Evolutionary conservation across 2,888 invertebrate species (phyloP).

Genomic region (Meiosimyza platycephala): DNA sequence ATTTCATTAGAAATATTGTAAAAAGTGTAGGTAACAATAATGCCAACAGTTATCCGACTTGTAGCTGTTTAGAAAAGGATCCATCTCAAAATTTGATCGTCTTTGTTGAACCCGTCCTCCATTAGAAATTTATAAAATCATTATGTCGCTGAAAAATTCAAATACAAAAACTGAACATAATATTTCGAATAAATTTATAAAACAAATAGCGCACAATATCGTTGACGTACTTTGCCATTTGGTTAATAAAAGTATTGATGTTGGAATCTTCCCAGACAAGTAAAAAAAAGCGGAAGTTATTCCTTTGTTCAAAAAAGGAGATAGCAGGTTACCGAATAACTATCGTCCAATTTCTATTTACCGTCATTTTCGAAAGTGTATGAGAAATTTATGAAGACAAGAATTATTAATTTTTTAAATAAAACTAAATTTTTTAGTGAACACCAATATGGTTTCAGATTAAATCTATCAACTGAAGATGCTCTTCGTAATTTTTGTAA

Average conservation of each 20-base stretch:
- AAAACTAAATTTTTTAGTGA: background rate
- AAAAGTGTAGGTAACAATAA: background rate
- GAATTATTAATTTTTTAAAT: no score
- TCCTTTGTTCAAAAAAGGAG: background rate
- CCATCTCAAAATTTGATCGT: no score
- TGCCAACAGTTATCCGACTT: background rate
- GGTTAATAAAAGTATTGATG: no score
- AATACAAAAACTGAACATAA: background rate
- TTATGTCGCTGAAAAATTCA: background rate
- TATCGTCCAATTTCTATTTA: background rate
- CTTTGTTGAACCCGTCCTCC: no score
- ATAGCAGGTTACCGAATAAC: background rate
- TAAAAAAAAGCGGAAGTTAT: no score
- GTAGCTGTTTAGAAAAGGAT: background rate
- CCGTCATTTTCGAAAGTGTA: no score
- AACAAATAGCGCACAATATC: no score
- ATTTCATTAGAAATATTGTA: background rate
- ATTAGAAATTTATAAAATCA: background rate
- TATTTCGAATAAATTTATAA: slow-evolving; percentile 2
- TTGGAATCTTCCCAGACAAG: no score
- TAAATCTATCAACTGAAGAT: no score
- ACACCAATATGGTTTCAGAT: background rate
- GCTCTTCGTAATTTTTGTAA: no score
- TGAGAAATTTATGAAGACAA: no score
- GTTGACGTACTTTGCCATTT: no score